Evolutionary conservation across 2,113 vertebrate genomes (phyloP).

Genomic region (Bambusicola thoracicus): DNA sequence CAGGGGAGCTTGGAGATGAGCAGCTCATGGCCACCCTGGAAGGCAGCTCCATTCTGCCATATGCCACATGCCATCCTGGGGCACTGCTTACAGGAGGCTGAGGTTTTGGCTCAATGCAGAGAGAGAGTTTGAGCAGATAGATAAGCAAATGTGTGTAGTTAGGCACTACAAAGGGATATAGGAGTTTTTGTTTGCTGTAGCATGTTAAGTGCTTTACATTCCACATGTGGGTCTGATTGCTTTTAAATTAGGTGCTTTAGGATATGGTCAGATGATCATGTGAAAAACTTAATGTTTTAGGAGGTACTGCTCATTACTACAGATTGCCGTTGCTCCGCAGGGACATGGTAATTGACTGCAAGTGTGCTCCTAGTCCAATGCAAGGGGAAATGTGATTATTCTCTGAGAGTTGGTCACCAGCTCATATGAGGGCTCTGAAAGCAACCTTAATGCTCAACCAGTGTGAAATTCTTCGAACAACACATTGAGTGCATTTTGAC

Average conservation of each 20-base stretch:
- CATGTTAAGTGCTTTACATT: neutral
- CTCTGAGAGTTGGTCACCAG: neutral
- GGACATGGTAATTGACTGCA: neutral
- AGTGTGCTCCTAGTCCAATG: neutral
- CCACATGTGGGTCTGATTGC: neutral
- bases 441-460: neutral
- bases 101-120: neutral
- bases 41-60: neutral
- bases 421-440: neutral
- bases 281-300: neutral
- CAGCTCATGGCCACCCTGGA: neutral
- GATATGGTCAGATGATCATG: neutral
- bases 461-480: neutral
- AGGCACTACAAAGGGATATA: neutral
- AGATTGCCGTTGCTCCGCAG: neutral
- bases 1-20: neutral
- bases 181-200: neutral
- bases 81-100: neutral
- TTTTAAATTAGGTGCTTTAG: conserved; percentile 28
- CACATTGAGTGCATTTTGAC: neutral
- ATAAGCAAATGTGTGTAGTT: neutral
- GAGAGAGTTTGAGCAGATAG: neutral
- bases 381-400: neutral
- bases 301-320: neutral
- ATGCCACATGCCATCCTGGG: neutral